phyloP scores from a whole-genome alignment of 2,113 vertebrate species.

The Pitta sordida region DNA sequence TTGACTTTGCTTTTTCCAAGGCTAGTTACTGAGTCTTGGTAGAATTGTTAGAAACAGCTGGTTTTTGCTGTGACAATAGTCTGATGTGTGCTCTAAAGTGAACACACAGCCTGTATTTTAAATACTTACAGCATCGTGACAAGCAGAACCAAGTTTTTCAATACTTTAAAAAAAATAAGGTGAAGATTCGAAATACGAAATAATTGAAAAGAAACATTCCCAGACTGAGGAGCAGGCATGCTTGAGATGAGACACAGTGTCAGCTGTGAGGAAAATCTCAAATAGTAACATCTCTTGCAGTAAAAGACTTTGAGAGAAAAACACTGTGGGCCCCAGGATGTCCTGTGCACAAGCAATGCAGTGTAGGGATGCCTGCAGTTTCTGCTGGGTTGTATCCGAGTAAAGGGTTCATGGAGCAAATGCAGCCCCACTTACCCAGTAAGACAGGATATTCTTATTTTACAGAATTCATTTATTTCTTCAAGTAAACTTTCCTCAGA shows the following conservation, averaged over 20 bases:
- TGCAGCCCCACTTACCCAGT: not conserved
- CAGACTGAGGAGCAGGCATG: not conserved
- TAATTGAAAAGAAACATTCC: not conserved
- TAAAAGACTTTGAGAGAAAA: not conserved
- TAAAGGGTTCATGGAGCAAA: not conserved
- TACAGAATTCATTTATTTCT: not conserved
- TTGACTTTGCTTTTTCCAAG: slow-evolving; percentile 3
- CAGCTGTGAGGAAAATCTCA: not conserved
- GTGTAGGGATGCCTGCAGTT: not conserved
- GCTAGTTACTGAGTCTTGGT: not conserved
- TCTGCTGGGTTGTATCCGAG: not conserved
- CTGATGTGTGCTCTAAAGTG: not conserved
- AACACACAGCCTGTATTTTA: not conserved
- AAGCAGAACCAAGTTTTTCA: not conserved
- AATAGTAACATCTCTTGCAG: not conserved
- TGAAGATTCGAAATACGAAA: not conserved
- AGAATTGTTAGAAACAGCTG: not conserved
- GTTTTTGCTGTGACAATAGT: not conserved
- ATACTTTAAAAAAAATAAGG: not conserved
- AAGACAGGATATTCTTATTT: not conserved
- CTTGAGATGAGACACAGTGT: not conserved
- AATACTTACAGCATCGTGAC: not conserved
- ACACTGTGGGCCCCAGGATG: not conserved
- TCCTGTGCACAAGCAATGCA: not conserved
- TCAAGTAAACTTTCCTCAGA: not conserved